Evolutionary conservation across 2,797 vertebrate species (phyloP).

Genomic region (Kryptolebias ocellatus): DNA sequence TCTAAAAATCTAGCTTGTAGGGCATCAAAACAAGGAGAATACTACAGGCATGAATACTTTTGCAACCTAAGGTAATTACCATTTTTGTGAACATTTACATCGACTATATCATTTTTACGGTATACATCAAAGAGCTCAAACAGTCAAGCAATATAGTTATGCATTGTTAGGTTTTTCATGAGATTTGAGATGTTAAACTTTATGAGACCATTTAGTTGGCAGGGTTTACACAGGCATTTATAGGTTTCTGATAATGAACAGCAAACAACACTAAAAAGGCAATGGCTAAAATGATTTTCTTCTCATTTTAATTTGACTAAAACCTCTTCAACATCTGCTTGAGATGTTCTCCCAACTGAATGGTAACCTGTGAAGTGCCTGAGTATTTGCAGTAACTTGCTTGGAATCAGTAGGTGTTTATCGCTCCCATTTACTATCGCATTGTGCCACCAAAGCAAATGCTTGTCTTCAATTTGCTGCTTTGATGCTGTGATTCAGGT

Average conservation of each 20-base stretch:
- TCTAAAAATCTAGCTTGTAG: no score
- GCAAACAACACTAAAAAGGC: slow-evolving; percentile 2
- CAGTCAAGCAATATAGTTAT: neutral
- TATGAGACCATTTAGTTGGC: neutral
- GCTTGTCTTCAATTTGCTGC: slow-evolving; percentile 42
- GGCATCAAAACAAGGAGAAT: neutral
- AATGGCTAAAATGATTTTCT: slow-evolving; percentile 13
- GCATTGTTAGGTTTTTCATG: slow-evolving; percentile 1
- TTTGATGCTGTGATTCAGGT: slow-evolving; percentile 53
- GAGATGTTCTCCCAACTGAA: slow-evolving; percentile 2
- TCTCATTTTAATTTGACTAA: neutral
- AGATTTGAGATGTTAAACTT: neutral
- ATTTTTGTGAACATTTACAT: neutral
- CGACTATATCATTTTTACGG: neutral
- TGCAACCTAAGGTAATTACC: neutral
- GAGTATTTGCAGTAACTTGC: neutral
- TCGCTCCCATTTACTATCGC: slow-evolving; percentile 17
- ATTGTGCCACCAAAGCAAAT: slow-evolving; percentile 13
- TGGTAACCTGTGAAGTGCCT: slow-evolving; percentile 1
- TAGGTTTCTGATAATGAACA: slow-evolving; percentile 5
- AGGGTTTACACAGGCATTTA: neutral
- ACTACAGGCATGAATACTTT: neutral
- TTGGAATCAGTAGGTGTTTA: slow-evolving; percentile 21
- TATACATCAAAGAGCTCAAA: neutral
- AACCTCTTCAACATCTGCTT: slow-evolving; percentile 2